These are phyloP conservation scores for Antrozous pallidus DNA, from an alignment of 2,797 vertebrate genomes.

Conservation along the genomic window DNA sequence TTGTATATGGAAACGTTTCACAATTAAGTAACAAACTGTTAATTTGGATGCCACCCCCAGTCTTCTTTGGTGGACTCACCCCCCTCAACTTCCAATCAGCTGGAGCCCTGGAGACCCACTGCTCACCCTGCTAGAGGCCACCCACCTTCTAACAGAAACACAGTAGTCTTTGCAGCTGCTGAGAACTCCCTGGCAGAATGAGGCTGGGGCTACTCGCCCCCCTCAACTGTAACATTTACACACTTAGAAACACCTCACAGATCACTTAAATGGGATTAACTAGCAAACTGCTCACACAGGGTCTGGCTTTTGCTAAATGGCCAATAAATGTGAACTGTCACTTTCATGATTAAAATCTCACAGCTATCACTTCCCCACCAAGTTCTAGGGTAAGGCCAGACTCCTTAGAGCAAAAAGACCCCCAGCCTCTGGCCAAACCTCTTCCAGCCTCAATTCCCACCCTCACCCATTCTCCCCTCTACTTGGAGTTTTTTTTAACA, in stretches of 20 bases:
- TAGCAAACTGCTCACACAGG: neutral
- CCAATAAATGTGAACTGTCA: neutral
- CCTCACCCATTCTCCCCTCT: neutral
- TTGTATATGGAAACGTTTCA: neutral
- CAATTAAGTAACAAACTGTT: neutral
- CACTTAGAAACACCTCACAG: neutral
- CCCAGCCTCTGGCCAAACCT: rapidly evolving
- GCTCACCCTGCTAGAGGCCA: neutral
- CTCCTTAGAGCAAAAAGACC: neutral
- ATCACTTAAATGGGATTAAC: neutral
- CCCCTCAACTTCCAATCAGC: neutral
- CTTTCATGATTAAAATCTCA: neutral
- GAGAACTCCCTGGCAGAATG: neutral
- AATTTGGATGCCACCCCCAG: neutral
- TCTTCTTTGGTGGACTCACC: too few species aligned
- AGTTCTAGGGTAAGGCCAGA: neutral
- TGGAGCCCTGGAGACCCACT: neutral
- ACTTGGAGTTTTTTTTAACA: neutral
- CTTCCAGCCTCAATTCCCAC: neutral
- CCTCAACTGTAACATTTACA: neutral
- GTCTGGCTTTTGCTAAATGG: neutral
- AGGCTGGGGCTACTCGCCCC: too few species aligned
- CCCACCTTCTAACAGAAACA: rapidly evolving
- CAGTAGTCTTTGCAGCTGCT: neutral
- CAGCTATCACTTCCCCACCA: neutral